A percentile compares a stretch with the other conserved stretches of the same genome.
Conservation (phyloP, 2,797 vertebrate genomes). For the Vespertilio murinus region DNA sequence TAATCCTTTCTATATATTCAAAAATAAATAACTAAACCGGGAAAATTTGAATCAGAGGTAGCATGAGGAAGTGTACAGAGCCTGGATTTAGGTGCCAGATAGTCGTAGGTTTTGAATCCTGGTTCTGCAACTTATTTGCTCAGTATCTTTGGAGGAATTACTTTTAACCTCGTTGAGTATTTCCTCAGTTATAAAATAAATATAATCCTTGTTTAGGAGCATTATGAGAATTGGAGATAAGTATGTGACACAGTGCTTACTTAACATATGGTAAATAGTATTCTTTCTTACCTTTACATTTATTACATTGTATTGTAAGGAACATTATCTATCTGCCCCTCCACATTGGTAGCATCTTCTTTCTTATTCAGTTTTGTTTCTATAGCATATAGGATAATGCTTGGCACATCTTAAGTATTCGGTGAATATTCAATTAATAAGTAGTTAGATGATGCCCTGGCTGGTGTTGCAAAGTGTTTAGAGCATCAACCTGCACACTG, state of each 20-base stretch:
- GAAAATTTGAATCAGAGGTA: not conserved
- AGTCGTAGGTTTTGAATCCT: slow-evolving; percentile 1
- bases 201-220: not conserved
- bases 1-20: not conserved
- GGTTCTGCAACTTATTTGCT: not conserved
- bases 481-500: too few species aligned
- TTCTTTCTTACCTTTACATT: not conserved
- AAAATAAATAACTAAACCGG: not conserved
- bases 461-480: too few species aligned
- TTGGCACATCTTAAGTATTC: not conserved
- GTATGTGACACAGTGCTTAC: not conserved
- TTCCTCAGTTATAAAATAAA: not conserved
- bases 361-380: slow-evolving; percentile 37
- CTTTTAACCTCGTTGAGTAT: not conserved
- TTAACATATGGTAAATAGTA: not conserved
- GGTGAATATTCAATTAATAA: not conserved
- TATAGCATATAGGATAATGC: not conserved
- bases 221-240: not conserved
- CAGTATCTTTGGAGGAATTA: slow-evolving; percentile 21
- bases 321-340: not conserved
- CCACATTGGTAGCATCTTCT: not conserved
- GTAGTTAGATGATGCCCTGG: not conserved
- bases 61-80: not conserved
- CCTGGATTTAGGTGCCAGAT: not conserved
- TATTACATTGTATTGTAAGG: not conserved